phyloP scores from a whole-genome alignment of 2,888 invertebrate species.

The Pseudococcus jackbeardsleyi region DNA sequence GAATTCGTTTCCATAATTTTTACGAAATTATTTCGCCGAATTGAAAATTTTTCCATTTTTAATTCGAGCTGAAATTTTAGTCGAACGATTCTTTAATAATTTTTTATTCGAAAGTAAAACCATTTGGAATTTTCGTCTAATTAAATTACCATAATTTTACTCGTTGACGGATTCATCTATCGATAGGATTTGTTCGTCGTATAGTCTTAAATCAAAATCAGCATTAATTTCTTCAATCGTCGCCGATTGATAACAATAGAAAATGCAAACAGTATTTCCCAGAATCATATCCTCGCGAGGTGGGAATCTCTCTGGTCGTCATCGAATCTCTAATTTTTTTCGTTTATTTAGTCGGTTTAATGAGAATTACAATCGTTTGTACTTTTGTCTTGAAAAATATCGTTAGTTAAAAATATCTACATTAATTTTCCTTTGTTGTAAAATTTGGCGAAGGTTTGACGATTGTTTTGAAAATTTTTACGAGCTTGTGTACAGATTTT shows the following conservation, averaged over 20 bases:
- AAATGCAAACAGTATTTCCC: not conserved
- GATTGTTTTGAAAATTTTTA: constrained; percentile 7
- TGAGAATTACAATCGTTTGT: not conserved
- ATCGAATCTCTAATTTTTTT: not conserved
- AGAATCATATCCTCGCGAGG: not conserved
- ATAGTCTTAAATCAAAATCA: not conserved
- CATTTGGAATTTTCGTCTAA: not conserved
- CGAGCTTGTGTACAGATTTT: not conserved
- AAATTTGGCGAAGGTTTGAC: not conserved
- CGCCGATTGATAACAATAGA: constrained; percentile 1
- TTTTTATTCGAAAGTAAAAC: not conserved
- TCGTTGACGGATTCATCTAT: not conserved
- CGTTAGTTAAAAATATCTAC: not conserved
- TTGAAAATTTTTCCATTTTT: not conserved
- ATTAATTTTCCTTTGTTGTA: not conserved
- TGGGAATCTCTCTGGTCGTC: not conserved
- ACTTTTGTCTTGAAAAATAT: not conserved
- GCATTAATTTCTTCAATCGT: not conserved
- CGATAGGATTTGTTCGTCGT: not conserved
- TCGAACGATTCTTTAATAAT: not conserved
- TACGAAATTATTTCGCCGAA: not conserved
- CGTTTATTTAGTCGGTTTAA: not conserved
- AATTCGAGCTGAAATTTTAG: not conserved
- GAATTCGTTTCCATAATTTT: not conserved
- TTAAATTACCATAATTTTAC: not conserved